Evolutionary conservation across 1,140 invertebrate species (phyloP).

Genomic region (Diorhabda carinulata): DNA sequence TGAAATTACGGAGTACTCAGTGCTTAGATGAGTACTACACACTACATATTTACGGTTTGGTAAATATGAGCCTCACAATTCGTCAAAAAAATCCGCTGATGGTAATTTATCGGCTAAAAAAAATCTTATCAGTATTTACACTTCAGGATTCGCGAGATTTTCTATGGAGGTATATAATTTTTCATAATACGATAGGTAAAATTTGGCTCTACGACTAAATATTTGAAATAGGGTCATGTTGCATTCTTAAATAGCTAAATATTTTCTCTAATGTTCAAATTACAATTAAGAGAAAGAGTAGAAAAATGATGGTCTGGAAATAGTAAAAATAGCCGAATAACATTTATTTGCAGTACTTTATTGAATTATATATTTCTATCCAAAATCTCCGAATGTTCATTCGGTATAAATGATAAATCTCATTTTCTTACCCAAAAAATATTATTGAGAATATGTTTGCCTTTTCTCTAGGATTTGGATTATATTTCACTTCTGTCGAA

Average conservation of each 20-base stretch:
- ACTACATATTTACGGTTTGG: neutral
- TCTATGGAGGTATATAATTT: neutral
- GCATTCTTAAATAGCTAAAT: neutral
- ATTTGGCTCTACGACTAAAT: neutral
- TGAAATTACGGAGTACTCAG: neutral
- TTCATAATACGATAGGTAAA: neutral
- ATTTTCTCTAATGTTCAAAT: neutral
- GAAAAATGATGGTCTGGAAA: neutral
- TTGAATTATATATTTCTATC: neutral
- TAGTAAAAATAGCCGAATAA: neutral
- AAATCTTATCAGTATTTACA: too few species aligned
- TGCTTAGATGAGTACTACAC: neutral
- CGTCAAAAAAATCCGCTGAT: too few species aligned
- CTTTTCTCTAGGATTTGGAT: slow-evolving; percentile 38
- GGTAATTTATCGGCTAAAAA: too few species aligned
- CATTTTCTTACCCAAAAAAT: slow-evolving; percentile 39
- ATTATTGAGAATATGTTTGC: slow-evolving; percentile 37
- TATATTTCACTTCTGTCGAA: slow-evolving; percentile 34
- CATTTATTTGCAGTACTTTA: neutral
- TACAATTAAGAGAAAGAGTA: neutral
- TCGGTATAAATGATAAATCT: neutral
- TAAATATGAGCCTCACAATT: neutral
- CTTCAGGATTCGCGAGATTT: neutral
- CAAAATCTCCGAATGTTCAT: neutral
- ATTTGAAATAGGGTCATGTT: neutral